phyloP scores from a whole-genome alignment of 1,140 invertebrate genomes.

The Saccostrea glomerata region DNA sequence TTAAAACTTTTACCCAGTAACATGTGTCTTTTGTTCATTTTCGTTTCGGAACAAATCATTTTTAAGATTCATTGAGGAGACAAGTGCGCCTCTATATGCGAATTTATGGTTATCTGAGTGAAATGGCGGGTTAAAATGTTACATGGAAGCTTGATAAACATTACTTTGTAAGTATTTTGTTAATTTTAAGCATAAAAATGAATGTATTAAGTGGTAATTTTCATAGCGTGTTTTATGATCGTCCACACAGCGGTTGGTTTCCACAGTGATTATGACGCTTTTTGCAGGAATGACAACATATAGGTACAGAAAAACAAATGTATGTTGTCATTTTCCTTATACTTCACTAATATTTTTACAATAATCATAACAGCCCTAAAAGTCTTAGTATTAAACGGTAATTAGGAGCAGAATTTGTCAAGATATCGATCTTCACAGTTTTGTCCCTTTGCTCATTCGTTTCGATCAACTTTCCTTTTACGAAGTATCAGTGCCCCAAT shows the following conservation, averaged over 20 bases:
- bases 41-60: neutral
- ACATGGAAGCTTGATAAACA: neutral
- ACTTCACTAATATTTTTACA: neutral
- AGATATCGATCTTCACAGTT: neutral
- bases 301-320: neutral
- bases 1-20: no score
- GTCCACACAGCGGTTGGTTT: neutral
- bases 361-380: neutral
- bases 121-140: neutral
- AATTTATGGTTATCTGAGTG: neutral
- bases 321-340: neutral
- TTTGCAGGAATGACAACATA: neutral
- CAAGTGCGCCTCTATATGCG: neutral
- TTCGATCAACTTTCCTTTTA: neutral
- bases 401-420: no score
- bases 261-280: slow-evolving; percentile 28
- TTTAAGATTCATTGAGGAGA: neutral
- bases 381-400: neutral
- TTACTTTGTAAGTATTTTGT: neutral
- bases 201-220: neutral
- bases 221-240: neutral
- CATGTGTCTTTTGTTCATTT: neutral
- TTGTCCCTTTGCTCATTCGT: neutral
- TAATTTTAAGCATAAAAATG: neutral
- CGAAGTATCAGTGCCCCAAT: neutral